phyloP scores from a whole-genome alignment of 2,797 vertebrate genomes.

The Falco cherrug region DNA sequence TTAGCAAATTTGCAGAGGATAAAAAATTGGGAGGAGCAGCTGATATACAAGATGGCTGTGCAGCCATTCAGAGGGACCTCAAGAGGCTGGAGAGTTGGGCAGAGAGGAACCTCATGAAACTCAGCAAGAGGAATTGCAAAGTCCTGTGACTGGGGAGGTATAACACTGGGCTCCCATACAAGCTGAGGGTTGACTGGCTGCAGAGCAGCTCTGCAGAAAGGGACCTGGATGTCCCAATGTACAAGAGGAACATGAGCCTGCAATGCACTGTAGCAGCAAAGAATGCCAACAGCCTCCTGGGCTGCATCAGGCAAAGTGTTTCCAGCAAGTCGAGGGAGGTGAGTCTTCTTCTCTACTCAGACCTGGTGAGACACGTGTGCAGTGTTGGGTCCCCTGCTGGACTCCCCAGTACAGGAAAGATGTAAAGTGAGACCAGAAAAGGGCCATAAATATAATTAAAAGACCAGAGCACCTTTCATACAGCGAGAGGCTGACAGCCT shows the following conservation, averaged over 20 bases:
- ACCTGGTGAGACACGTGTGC: not conserved
- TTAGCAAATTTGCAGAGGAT: too few relatives aligned
- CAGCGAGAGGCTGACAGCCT: not conserved
- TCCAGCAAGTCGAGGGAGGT: not conserved
- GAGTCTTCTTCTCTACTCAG: too few relatives aligned
- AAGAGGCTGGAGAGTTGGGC: too few relatives aligned
- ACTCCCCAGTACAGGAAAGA: not conserved
- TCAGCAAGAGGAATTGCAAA: too few relatives aligned
- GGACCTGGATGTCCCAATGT: not conserved
- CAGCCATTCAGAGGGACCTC: too few relatives aligned
- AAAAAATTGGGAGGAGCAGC: too few relatives aligned
- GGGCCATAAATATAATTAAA: not conserved
- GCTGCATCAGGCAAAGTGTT: not conserved
- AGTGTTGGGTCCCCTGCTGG: not conserved
- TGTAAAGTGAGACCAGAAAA: not conserved
- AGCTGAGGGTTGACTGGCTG: not conserved
- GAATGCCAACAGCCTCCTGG: not conserved
- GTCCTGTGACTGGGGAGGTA: not conserved
- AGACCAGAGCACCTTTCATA: not conserved
- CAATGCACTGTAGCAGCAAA: not conserved
- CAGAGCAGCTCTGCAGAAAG: not conserved
- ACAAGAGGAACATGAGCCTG: not conserved
- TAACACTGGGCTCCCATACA: not conserved
- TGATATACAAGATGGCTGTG: too few relatives aligned
- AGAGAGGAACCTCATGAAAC: too few relatives aligned